Evolutionary conservation across 2,113 vertebrate genomes (phyloP).

Genomic region (Atherinomorus stipes): DNA sequence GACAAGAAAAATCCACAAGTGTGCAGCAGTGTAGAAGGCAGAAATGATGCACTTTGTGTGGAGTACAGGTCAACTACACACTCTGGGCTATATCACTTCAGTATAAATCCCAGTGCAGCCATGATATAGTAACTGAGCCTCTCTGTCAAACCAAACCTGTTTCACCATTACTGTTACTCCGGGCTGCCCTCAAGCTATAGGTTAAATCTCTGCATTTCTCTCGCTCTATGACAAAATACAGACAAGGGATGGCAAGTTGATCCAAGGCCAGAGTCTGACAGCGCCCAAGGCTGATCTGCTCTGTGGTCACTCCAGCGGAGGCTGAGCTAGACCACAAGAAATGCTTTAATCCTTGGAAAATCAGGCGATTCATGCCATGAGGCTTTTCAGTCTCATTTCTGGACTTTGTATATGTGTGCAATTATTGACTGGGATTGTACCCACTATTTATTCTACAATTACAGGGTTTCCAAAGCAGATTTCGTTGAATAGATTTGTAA

Average conservation of each 20-base stretch:
- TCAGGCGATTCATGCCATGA: neutral
- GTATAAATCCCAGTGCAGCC: conserved; percentile 39
- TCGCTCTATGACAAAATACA: conserved; percentile 43
- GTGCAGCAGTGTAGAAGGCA: conserved; percentile 24
- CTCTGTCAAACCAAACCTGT: conserved; percentile 45
- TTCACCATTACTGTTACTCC: conserved; percentile 33
- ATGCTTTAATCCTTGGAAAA: conserved; percentile 46
- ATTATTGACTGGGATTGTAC: neutral
- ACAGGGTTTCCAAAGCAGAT: neutral
- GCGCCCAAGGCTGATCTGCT: conserved; percentile 47
- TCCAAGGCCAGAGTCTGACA: conserved; percentile 44
- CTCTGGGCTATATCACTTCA: conserved; percentile 9
- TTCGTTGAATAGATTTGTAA: neutral
- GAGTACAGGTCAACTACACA: conserved; percentile 45
- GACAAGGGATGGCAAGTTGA: conserved; percentile 51
- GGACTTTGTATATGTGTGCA: neutral
- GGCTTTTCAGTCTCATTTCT: conserved; percentile 14
- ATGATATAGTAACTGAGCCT: conserved; percentile 14
- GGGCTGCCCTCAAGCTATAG: conserved; percentile 55
- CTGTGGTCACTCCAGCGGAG: conserved; percentile 32
- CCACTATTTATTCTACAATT: neutral
- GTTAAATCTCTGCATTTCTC: conserved; percentile 50
- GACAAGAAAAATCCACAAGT: conserved; percentile 41
- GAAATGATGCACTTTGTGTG: conserved; percentile 26
- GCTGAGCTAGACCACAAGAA: conserved; percentile 24